Percentiles rank a stretch among this genome's conserved stretches.
Conservation (phyloP, 2,113 vertebrate genomes). For the Athene cunicularia region DNA sequence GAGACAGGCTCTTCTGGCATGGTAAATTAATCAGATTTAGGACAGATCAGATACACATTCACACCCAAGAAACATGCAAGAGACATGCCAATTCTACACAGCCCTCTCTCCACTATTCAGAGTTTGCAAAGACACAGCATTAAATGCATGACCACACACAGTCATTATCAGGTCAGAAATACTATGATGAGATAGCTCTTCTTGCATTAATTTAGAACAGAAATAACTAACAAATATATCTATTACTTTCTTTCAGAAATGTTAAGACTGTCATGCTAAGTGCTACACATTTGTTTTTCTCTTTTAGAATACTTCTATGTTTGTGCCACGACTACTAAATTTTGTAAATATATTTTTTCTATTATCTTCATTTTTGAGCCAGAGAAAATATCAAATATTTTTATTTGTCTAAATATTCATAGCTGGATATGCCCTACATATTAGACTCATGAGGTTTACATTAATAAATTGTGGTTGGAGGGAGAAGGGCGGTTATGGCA, state of each 20-base stretch:
- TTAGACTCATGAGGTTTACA: background rate
- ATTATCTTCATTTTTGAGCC: background rate
- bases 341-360: background rate
- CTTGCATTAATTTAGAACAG: background rate
- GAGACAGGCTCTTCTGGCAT: background rate
- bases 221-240: background rate
- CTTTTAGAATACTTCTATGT: background rate
- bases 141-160: background rate
- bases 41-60: background rate
- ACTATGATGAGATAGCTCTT: background rate
- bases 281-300: background rate
- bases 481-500: background rate
- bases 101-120: fast-evolving
- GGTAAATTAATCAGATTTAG: background rate
- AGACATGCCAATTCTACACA: background rate
- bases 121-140: background rate
- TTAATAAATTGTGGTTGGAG: background rate
- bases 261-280: fast-evolving
- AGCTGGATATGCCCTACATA: background rate
- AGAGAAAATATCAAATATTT: background rate
- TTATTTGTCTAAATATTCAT: background rate
- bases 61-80: background rate
- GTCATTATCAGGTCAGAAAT: background rate
- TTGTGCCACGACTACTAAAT: background rate
- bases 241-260: background rate